phyloP scores from a whole-genome alignment of 2,113 vertebrate genomes.

The Saguinus midas region DNA sequence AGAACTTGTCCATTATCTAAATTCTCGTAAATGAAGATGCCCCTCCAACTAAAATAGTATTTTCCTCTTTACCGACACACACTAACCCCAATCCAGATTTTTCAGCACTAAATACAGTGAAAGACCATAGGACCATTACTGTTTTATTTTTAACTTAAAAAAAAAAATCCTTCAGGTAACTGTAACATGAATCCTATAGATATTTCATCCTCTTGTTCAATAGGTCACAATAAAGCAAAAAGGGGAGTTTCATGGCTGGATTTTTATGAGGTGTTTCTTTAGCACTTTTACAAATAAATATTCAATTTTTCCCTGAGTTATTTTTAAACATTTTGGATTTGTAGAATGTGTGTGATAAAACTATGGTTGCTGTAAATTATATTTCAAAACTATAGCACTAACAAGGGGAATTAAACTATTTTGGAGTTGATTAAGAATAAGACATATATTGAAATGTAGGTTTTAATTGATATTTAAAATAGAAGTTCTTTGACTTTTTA shows the following conservation, averaged over 20 bases:
- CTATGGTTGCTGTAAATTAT: neutral
- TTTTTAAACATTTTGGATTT: conserved; percentile 1
- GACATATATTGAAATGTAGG: neutral
- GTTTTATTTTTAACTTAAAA: neutral
- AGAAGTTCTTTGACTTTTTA: neutral
- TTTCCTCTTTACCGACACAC: conserved; percentile 1
- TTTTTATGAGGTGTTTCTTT: conserved; percentile 55
- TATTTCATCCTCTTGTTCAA: conserved; percentile 26
- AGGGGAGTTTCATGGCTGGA: neutral
- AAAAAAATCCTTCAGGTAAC: neutral
- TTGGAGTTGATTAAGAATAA: neutral
- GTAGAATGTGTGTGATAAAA: neutral
- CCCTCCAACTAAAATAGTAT: neutral
- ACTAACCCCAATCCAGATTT: neutral
- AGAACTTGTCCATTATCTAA: conserved; percentile 25
- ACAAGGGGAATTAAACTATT: neutral
- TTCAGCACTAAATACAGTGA: conserved; percentile 15
- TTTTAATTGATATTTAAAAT: conserved; percentile 3
- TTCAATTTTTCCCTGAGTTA: neutral
- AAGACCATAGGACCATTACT: neutral
- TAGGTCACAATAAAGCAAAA: conserved; percentile 50
- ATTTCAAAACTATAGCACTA: neutral
- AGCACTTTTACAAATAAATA: conserved; percentile 15
- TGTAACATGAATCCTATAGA: conserved; percentile 33
- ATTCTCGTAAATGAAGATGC: conserved; percentile 38